Evolutionary conservation across 2,113 vertebrate species (phyloP).

Genomic region (Cebidichthys violaceus): DNA sequence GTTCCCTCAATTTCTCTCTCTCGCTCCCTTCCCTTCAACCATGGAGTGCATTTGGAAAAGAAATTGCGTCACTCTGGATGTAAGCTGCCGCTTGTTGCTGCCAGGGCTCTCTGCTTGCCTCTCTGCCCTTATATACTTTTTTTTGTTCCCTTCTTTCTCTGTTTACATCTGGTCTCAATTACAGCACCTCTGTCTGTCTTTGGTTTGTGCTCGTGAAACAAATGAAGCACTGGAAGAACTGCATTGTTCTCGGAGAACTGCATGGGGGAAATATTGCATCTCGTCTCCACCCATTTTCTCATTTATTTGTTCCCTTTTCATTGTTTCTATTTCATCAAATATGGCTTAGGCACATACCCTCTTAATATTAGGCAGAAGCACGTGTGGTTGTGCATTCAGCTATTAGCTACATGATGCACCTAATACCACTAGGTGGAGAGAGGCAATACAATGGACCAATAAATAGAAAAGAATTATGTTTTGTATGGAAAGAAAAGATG

Average conservation of each 20-base stretch:
- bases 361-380: slow-evolving; percentile 36
- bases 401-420: background rate
- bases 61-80: slow-evolving; percentile 70
- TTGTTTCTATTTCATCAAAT: slow-evolving; percentile 66
- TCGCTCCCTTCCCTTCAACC: slow-evolving; percentile 37
- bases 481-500: background rate
- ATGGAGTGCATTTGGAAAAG: slow-evolving; percentile 70
- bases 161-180: slow-evolving; percentile 72
- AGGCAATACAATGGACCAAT: slow-evolving; percentile 4
- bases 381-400: background rate
- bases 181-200: slow-evolving; percentile 39
- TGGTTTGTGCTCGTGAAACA: slow-evolving; percentile 39
- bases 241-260: slow-evolving; percentile 37
- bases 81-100: slow-evolving; percentile 65
- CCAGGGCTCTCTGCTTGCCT: slow-evolving; percentile 42
- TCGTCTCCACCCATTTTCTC: slow-evolving; percentile 21
- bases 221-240: slow-evolving; percentile 18
- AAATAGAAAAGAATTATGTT: background rate
- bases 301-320: slow-evolving; percentile 43
- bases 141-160: slow-evolving; percentile 11
- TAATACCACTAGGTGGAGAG: background rate
- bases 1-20: slow-evolving; percentile 35
- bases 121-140: slow-evolving; percentile 33
- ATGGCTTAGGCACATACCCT: slow-evolving; percentile 11
- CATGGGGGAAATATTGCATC: slow-evolving; percentile 14